Evolutionary conservation across 1,140 invertebrate species (phyloP), one percentile per base, ranked within the genome.

Genomic region (Wiebesia pumilae): DNA sequence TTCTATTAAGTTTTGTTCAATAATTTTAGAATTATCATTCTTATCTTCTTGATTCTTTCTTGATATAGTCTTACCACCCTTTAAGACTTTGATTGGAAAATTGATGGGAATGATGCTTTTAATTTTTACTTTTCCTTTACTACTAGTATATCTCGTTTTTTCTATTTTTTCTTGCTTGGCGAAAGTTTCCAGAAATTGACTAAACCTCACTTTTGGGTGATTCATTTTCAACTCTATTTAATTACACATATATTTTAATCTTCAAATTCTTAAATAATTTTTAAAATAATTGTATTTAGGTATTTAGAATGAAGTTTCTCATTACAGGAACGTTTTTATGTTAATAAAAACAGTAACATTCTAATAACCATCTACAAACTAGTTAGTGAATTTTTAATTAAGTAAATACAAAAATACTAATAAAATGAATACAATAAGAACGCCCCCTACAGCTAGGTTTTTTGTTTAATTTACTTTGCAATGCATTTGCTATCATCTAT

Each of bases 161-260:
- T 82, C 35, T 1, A 73, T 7, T 33, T 71, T 69, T 33, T 10
- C 43, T 58, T 73, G 73, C 47, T 21, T 69, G 40, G 7, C 54
- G 73, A n/a, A 6, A 19, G 10, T 71, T 3, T 88, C 75, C 27
- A 84, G 81, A 51, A 71, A 43, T 85, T 90, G 84, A 67, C 58
- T 87, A 71, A 92, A 92, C 79, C 90, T 87, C 78, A 92, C 90
- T 79, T 90, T 92, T 33, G 91, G 91, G 51, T 54, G 87, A 0
- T 62, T 38, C 81, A 87, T 87, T 35, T 3, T 71, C 2, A 19
- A 38, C 75, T 71, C 19, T 65, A 19, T 54, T 47, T 47, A 19
- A 24, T 77, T 47, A 43, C 27, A n/a, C 7, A 47, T 1, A 27
- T 43, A 47, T 47, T 77, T 47, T n/a, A 47, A 77, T n/a, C 7